phyloP scores from a whole-genome alignment of 35 echinoderm and acorn worm species.

The Lytechinus variegatus region DNA sequence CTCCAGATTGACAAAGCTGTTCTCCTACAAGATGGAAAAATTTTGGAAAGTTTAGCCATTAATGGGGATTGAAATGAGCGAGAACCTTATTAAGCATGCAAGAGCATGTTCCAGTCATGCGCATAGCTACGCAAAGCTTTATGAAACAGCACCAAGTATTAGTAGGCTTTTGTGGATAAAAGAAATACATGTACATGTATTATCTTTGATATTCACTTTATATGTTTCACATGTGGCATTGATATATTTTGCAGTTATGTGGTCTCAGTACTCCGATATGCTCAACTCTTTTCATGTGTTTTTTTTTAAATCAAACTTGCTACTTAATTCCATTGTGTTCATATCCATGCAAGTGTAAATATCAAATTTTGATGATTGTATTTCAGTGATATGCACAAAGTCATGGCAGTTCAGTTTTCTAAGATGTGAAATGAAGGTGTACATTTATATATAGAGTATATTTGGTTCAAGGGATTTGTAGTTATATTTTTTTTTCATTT shows the following conservation, averaged over 20 bases:
- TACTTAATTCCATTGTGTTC: neutral
- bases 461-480: neutral
- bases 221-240: neutral
- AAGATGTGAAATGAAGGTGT: neutral
- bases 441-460: conserved; percentile 15
- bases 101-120: too few relatives aligned
- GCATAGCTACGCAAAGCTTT: too few relatives aligned
- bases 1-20: too few relatives aligned
- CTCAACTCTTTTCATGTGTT: neutral
- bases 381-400: neutral
- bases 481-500: conserved; percentile 1
- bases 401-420: neutral
- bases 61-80: too few relatives aligned
- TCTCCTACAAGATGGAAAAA: too few relatives aligned
- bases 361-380: neutral
- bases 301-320: neutral
- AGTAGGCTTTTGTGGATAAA: neutral
- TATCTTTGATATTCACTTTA: neutral
- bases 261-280: neutral
- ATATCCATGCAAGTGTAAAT: neutral
- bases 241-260: neutral
- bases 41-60: too few relatives aligned
- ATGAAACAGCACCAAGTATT: too few relatives aligned
- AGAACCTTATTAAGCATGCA: too few relatives aligned
- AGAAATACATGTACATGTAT: neutral